phyloP scores from a whole-genome alignment of 2,113 vertebrate genomes.

The Scalopus aquaticus region DNA sequence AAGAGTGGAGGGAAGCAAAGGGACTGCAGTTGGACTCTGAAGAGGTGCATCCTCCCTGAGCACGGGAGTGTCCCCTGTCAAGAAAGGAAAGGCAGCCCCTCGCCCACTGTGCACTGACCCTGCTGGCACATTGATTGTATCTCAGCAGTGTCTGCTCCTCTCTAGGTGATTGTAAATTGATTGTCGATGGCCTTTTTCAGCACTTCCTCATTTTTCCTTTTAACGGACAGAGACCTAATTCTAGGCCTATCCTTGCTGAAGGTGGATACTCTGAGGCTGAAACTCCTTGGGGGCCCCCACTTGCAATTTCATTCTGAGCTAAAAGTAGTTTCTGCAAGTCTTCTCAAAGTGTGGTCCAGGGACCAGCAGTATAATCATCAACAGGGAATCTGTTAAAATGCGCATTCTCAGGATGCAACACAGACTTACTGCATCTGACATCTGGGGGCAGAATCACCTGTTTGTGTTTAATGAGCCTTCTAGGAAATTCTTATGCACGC shows the following conservation, averaged over 20 bases:
- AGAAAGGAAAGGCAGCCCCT: background rate
- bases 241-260: background rate
- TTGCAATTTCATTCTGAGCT: background rate
- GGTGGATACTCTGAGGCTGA: background rate
- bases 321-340: background rate
- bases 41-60: background rate
- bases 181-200: background rate
- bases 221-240: background rate
- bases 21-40: background rate
- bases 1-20: background rate
- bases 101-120: background rate
- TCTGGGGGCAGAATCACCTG: too few species aligned
- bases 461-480: background rate
- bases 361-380: background rate
- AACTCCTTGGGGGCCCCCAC: background rate
- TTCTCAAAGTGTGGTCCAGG: background rate
- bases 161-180: background rate
- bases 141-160: background rate
- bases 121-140: background rate
- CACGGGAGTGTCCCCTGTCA: background rate
- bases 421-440: background rate
- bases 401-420: background rate
- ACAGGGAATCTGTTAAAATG: background rate
- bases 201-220: background rate
- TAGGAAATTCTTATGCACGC: background rate